Percentiles rank a stretch among this genome's conserved stretches.
Evolutionary conservation across 2,797 vertebrate genomes (phyloP).

Genomic region (Hypotaenidia okinawae): DNA sequence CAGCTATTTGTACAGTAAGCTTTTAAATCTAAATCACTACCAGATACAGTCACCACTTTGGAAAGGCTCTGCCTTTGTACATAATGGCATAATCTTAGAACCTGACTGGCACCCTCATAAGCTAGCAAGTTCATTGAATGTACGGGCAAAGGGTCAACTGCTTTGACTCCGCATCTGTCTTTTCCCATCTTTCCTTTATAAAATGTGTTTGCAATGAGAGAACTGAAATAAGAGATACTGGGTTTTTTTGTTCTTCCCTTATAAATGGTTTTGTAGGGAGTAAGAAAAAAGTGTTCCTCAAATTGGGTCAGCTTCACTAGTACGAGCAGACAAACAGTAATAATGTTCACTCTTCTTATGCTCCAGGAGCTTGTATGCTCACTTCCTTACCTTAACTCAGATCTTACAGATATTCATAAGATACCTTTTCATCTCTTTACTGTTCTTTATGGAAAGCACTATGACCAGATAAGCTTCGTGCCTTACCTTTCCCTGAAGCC

Average conservation of each 20-base stretch:
- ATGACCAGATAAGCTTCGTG: background rate
- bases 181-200: background rate
- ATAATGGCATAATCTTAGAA: background rate
- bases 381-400: background rate
- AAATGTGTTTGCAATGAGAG: background rate
- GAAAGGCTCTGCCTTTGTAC: background rate
- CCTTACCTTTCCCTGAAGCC: slow-evolving; percentile 84
- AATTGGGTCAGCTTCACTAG: background rate
- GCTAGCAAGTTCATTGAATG: background rate
- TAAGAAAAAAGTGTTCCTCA: background rate
- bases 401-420: background rate
- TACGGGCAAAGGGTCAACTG: fast-evolving
- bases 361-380: background rate
- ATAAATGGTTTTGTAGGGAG: background rate
- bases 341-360: background rate
- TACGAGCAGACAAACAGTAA: background rate
- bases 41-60: background rate
- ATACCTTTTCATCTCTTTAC: background rate
- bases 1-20: background rate
- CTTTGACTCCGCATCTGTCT: background rate
- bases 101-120: background rate
- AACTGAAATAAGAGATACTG: background rate
- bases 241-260: background rate
- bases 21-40: background rate
- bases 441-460: background rate